These are phyloP conservation scores for Spodoptera littoralis DNA, from an alignment of 2,888 invertebrate genomes.

Conservation along the genomic window DNA sequence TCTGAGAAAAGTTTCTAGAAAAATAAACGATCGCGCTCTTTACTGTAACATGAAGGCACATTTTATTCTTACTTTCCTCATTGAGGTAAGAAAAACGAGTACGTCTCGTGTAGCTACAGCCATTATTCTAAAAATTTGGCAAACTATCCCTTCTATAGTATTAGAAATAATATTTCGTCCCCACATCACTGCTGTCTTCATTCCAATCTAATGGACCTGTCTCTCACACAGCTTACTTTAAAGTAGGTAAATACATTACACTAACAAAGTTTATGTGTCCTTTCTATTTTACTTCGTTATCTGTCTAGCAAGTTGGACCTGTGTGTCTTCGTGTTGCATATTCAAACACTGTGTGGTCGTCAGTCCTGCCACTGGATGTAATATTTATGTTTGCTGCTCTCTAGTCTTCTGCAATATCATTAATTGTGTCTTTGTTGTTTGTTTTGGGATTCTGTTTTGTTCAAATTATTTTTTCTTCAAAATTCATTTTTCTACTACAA, in stretches of 20 bases:
- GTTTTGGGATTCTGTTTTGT: too few relatives aligned
- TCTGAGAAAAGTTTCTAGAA: too few relatives aligned
- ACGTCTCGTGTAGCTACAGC: too few relatives aligned
- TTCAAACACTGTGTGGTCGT: slow-evolving; percentile 40
- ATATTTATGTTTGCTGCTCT: slow-evolving; percentile 35
- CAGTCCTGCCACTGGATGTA: slow-evolving; percentile 22
- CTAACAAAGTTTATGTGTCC: slow-evolving; percentile 52
- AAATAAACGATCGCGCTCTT: too few relatives aligned
- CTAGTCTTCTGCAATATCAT: slow-evolving; percentile 32
- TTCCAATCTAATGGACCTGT: slow-evolving; percentile 3
- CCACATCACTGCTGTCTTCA: slow-evolving; percentile 4
- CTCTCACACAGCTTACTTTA: neutral
- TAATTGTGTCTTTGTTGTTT: slow-evolving; percentile 18
- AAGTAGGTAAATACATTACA: slow-evolving; percentile 29
- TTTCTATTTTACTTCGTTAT: slow-evolving; percentile 57
- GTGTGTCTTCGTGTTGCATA: slow-evolving; percentile 59
- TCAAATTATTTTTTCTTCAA: too few relatives aligned
- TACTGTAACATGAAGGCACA: too few relatives aligned
- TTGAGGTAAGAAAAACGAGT: too few relatives aligned
- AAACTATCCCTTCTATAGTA: neutral
- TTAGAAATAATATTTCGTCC: neutral
- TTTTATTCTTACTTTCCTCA: too few relatives aligned
- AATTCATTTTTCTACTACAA: too few relatives aligned
- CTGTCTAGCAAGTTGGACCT: slow-evolving; percentile 41
- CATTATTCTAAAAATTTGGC: neutral